Conservation (phyloP, 2,888 invertebrate species). For the Esperia sulphurella region DNA sequence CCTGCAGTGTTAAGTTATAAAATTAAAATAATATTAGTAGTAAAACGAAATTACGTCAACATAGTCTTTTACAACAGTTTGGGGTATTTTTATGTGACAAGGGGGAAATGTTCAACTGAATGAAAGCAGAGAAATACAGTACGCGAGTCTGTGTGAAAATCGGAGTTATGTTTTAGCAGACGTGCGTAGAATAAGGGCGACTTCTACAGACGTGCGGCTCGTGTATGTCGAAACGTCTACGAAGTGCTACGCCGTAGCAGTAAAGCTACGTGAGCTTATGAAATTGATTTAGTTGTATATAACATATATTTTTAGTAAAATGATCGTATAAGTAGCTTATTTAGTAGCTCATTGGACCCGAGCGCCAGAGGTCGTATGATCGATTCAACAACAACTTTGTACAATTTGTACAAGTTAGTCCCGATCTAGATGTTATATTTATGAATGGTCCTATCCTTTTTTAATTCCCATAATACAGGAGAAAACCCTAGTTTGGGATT, state of each 20-base stretch:
- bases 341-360: too few species aligned
- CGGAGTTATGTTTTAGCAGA: slow-evolving; percentile 74
- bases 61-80: slow-evolving; percentile 47
- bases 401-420: too few species aligned
- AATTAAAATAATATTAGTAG: slow-evolving; percentile 27
- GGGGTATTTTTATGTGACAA: slow-evolving; percentile 54
- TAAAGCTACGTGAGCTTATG: too few species aligned
- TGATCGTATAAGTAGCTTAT: too few species aligned
- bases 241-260: not conserved
- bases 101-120: slow-evolving; percentile 54
- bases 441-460: too few species aligned
- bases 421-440: too few species aligned
- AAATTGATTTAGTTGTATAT: too few species aligned
- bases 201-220: slow-evolving; percentile 33
- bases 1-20: slow-evolving; percentile 14
- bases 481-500: too few species aligned
- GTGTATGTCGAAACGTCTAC: slow-evolving; percentile 15
- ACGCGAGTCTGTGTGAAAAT: slow-evolving; percentile 62
- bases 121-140: slow-evolving; percentile 48
- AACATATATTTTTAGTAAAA: too few species aligned
- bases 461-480: too few species aligned
- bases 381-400: too few species aligned
- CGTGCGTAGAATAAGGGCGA: slow-evolving; percentile 64
- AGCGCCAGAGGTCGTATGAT: too few species aligned
- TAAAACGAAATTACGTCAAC: slow-evolving; percentile 29